These are phyloP conservation scores for Chydorus sphaericus DNA, from an alignment of 2,888 invertebrate species.

Conservation along the genomic window DNA sequence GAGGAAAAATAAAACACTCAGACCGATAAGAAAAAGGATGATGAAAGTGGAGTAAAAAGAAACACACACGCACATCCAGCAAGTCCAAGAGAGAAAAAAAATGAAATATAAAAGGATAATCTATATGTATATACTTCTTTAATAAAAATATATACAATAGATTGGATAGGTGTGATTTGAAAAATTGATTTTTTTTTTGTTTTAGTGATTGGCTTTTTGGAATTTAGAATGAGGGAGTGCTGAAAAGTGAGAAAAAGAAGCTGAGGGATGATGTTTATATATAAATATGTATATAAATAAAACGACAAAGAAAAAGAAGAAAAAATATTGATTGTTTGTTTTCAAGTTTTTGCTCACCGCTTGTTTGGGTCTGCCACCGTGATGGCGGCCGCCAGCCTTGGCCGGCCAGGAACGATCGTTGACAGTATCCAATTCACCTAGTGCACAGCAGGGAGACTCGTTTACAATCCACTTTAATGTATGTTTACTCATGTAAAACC, in stretches of 20 bases:
- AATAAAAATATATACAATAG: not conserved
- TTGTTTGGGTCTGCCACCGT: conserved; percentile 9
- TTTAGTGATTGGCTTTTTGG: too few species aligned
- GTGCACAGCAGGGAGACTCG: too few species aligned
- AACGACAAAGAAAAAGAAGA: not conserved
- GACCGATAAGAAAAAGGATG: conserved; percentile 15
- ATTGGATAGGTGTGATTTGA: too few species aligned
- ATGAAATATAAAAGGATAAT: conserved; percentile 27
- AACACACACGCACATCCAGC: conserved; percentile 35
- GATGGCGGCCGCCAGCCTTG: conserved; percentile 4
- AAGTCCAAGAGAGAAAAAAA: conserved; percentile 25
- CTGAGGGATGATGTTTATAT: not conserved
- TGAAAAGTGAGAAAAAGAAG: conserved; percentile 22
- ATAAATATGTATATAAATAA: too few species aligned
- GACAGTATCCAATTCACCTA: conserved; percentile 5
- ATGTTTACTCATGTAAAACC: too few species aligned
- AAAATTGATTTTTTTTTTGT: too few species aligned
- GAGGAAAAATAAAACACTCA: conserved; percentile 12
- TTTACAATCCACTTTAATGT: too few species aligned
- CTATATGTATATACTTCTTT: conserved; percentile 14
- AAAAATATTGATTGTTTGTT: not conserved
- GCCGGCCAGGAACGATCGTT: conserved; percentile 12
- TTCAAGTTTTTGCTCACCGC: conserved; percentile 4
- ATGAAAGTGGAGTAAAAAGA: conserved; percentile 11
- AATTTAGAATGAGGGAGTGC: too few species aligned